Conservation (phyloP, 2,888 invertebrate species). For the Diabrotica balteata region DNA sequence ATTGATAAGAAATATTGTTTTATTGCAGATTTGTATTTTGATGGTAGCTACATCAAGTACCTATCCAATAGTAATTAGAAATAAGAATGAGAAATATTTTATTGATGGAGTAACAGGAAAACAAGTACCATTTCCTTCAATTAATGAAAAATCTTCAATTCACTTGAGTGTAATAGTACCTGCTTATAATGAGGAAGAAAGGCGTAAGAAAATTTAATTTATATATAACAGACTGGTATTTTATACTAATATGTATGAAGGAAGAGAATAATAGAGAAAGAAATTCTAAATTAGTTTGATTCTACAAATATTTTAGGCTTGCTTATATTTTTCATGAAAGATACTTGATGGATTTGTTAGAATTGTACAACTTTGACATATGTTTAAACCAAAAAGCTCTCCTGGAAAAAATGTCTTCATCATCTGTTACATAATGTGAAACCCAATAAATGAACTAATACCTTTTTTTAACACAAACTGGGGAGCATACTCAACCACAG, state of each 20-base stretch:
- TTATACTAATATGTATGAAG: background rate
- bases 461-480: no score
- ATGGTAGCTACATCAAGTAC: slow-evolving; percentile 70
- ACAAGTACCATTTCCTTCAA: slow-evolving; percentile 72
- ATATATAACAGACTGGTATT: background rate
- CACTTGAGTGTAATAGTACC: slow-evolving; percentile 93
- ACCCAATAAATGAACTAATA: no score
- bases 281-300: background rate
- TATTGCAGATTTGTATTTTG: slow-evolving; percentile 67
- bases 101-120: slow-evolving; percentile 67
- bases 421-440: no score
- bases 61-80: slow-evolving; percentile 72
- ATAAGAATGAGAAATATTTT: slow-evolving; percentile 79
- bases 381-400: no score
- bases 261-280: background rate
- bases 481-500: no score
- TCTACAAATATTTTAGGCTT: background rate
- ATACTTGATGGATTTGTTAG: background rate
- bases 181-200: slow-evolving; percentile 93
- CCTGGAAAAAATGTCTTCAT: no score
- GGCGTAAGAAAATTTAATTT: slow-evolving; percentile 70
- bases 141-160: slow-evolving; percentile 73
- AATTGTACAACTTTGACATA: no score
- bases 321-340: no score
- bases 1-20: slow-evolving; percentile 7